A percentile compares a stretch with the other conserved stretches of the same genome.
Evolutionary conservation across 2,113 vertebrate genomes (phyloP).

Genomic region (Clinocottus analis): DNA sequence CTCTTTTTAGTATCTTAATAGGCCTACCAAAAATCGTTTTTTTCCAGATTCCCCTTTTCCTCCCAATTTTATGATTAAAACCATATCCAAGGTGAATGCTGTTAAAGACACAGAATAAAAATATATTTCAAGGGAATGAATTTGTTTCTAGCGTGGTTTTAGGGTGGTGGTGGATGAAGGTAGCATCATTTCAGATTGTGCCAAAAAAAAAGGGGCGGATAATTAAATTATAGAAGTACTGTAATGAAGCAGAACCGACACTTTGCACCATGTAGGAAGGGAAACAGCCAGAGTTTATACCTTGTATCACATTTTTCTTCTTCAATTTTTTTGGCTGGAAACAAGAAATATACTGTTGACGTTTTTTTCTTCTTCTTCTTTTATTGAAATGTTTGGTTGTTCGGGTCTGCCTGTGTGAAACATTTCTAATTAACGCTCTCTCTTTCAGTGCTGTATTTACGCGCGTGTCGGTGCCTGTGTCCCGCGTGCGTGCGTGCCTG

Average conservation of each 20-base stretch:
- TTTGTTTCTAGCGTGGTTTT: slow-evolving; percentile 49
- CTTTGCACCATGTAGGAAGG: slow-evolving; percentile 41
- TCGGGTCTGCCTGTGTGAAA: slow-evolving; percentile 69
- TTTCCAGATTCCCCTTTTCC: slow-evolving; percentile 23
- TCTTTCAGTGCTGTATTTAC: slow-evolving; percentile 37
- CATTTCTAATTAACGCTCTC: slow-evolving; percentile 72
- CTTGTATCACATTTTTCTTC: slow-evolving; percentile 43
- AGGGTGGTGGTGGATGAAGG: slow-evolving; percentile 38
- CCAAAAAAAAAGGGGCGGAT: slow-evolving; percentile 56
- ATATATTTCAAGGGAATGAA: slow-evolving; percentile 48
- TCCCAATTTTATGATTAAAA: slow-evolving; percentile 53
- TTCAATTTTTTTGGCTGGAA: slow-evolving; percentile 53
- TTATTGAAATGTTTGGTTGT: slow-evolving; percentile 70
- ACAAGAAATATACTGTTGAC: slow-evolving; percentile 61
- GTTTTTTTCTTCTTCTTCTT: slow-evolving; percentile 30
- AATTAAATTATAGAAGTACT: slow-evolving; percentile 70
- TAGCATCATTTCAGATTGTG: slow-evolving; percentile 47
- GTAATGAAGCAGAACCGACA: slow-evolving; percentile 63
- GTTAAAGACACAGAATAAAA: slow-evolving; percentile 27
- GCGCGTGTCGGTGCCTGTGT: slow-evolving; percentile 40
- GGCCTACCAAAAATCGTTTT: slow-evolving; percentile 57
- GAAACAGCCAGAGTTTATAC: slow-evolving; percentile 51
- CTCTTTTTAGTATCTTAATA: slow-evolving; percentile 66
- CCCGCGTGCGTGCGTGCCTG: slow-evolving; percentile 20
- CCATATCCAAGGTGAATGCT: slow-evolving; percentile 65